Base-by-base conservation (phyloP, 2,797 vertebrate species). In the Discoglossus pictus region DNA sequence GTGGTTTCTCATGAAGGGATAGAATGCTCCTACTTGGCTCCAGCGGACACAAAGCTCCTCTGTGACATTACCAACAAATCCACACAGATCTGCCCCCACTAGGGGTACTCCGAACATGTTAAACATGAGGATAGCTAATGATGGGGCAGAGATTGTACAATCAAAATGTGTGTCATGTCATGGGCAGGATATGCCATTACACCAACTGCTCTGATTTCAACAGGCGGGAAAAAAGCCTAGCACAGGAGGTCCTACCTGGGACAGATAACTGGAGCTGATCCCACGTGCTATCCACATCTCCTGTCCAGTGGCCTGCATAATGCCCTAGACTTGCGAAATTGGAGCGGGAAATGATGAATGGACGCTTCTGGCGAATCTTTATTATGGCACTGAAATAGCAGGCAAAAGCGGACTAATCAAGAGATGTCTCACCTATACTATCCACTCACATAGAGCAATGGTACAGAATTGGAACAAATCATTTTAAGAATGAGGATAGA, bases 271-370 rank as follows among this genome's bases (percentile, higher is more conserved):
- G 82, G 74, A 96, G 78, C 72, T 96, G 93, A 74, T 91, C 93
- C 94, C 93, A 96, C 44, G 84, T 84, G 73, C 93, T 95, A 52
- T 75, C 76, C 82, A 95, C 95, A 82, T 95, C 93, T 2, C 93
- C 93, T 47, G 94, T 82, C 94, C 93, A 96, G 83, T 96, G 94
- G 2, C 94, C 93, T 0, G 94, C 94, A 74, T 93, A 95, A 27
- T 36, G 76, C 6, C 93, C 93, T 77, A 95, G 94, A 80, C 93
- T 91, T 20, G 94, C 91, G 83, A 94, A 95, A 38, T 92, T 92
- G 74, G 94, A 96, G 61, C 94, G 92, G 10, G 94, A 95, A 75
- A 96, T 92, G 16, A 95, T 6, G 0, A 96, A 92, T 0, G 94
- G 89, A 1, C 92, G 87, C 68, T 94, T 93, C 1, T 75, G 75